Base-by-base conservation (phyloP, 2,888 invertebrate genomes). In the Phorcus lineatus region DNA sequence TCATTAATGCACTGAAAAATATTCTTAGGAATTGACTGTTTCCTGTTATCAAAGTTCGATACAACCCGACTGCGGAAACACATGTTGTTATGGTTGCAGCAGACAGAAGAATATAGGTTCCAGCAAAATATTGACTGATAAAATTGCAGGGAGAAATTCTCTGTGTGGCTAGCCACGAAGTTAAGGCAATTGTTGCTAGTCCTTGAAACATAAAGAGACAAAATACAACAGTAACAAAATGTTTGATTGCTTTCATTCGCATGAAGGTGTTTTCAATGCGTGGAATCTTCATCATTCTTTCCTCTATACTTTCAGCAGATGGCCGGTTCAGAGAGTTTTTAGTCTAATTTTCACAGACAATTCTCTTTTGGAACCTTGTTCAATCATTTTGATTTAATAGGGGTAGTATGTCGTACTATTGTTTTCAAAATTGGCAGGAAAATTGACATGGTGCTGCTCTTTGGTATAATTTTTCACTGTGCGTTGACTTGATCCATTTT, bases 191-290 rank as follows among this genome's bases (percentile, higher is more conserved):
- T 28, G 77, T 76, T 0, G 54, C 55, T 11, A 77, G 0, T 36
- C 77, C 77, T 4, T 66, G 77, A n/a, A 80, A 19, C n/a, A 53
- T 19, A 77, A 62, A 80, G 52, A 80, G 24, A 70, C 40, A 36
- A 40, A 66, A 77, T 53, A 80, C 75, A 13, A 80, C 17, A 36
- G 76, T 36, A 24, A 76, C 66, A 55, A 80, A 80, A 36, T 80
- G 77, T 17, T 75, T 75, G 4, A 55, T 31, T 28, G 67, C 70
- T 67, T 47, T 54, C n/a, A 67, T 28, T 2, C 80, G 77, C 16
- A 77, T 19, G 28, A 22, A 31, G 0, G 77, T 67, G 19, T 80
- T 77, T 22, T 80, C 77, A 7, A 80, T 54, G 77, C 77, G 77
- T 4, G 80, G 77, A n/a, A 80, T 22, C 24, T 70, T 70, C 70